Conservation (phyloP, 2,888 invertebrate species). For the Andrena bicolor region DNA sequence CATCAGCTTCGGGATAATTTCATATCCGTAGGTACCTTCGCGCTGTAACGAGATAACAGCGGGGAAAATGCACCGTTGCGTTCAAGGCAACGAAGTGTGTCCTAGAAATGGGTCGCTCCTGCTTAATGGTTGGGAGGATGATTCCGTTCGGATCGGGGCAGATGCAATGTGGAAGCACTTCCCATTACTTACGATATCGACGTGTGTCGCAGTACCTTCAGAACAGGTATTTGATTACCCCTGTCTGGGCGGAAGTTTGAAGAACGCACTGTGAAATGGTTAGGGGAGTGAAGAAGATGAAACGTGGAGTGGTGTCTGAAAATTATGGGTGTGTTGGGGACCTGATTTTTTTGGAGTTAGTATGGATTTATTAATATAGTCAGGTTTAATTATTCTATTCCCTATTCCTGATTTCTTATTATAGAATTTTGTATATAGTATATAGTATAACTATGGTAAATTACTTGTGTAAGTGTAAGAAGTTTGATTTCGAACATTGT, state of each 20-base stretch:
- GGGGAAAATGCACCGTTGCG: background rate
- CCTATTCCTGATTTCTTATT: no score
- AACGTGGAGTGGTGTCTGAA: background rate
- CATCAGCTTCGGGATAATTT: slow-evolving; percentile 1
- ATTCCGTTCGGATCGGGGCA: background rate
- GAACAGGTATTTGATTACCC: background rate
- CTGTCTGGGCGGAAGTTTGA: background rate
- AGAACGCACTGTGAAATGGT: background rate
- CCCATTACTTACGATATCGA: slow-evolving; percentile 1
- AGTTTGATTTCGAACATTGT: no score
- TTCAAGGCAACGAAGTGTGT: background rate
- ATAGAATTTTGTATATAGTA: no score
- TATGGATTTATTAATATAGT: background rate
- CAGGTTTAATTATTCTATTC: no score
- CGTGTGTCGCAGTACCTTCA: background rate
- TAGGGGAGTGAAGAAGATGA: background rate
- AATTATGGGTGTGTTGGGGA: background rate
- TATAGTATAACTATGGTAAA: no score
- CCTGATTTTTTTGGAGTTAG: background rate
- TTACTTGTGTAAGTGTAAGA: no score
- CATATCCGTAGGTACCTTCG: background rate
- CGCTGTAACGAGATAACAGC: slow-evolving; percentile 12
- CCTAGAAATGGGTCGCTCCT: slow-evolving; percentile 6
- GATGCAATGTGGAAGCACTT: background rate
- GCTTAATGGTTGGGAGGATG: background rate